These are phyloP conservation scores for Tursiops truncatus DNA, from an alignment of 2,113 vertebrate genomes.

Conservation along the genomic window DNA sequence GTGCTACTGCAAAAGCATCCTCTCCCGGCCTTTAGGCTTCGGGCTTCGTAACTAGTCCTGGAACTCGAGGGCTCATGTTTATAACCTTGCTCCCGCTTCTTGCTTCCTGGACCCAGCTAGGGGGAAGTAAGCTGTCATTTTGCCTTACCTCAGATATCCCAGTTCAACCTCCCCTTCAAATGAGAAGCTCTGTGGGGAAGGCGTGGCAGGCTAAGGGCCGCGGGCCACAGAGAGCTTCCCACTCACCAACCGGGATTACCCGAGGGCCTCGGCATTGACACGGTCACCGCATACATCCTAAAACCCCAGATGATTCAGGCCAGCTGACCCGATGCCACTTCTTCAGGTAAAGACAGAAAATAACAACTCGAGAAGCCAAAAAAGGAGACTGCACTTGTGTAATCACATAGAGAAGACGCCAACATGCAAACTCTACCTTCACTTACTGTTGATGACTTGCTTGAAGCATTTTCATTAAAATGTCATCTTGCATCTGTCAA, in stretches of 20 bases:
- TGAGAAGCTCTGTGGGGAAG: not conserved
- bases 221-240: not conserved
- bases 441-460: slow-evolving; percentile 32
- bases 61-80: not conserved
- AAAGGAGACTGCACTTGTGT: not conserved
- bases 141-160: not conserved
- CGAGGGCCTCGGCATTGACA: not conserved
- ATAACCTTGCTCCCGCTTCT: not conserved
- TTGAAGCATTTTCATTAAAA: slow-evolving; percentile 49
- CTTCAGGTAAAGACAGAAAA: not conserved
- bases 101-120: not conserved
- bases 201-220: not conserved
- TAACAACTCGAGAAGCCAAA: not conserved
- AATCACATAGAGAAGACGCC: not conserved
- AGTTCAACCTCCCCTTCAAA: not conserved
- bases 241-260: not conserved
- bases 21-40: not conserved
- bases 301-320: not conserved
- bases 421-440: slow-evolving; percentile 2
- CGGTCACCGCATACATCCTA: not conserved
- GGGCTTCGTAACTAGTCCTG: not conserved
- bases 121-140: not conserved
- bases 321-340: not conserved
- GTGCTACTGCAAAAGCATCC: not conserved
- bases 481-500: slow-evolving; percentile 23